Conservation (phyloP, 2,888 invertebrate species). For the Cataglyphis livida region DNA sequence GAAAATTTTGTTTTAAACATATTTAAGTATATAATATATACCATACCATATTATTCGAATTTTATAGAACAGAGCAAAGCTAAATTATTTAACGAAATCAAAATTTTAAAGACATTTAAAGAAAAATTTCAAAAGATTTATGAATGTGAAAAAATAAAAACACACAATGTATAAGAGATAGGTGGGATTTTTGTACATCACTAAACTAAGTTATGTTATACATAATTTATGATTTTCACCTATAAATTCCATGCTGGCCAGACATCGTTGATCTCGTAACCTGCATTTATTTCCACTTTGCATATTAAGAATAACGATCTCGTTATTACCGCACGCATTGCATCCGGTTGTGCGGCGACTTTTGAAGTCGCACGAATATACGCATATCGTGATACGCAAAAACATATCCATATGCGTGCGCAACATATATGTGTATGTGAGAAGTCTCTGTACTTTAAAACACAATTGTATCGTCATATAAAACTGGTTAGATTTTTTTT, state of each 20-base stretch:
- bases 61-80: not conserved
- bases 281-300: constrained; percentile 50
- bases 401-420: not conserved
- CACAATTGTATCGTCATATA: constrained; percentile 16
- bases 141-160: not conserved
- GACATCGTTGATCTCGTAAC: constrained; percentile 49
- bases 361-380: constrained; percentile 19
- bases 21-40: not conserved
- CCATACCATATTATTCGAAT: not conserved
- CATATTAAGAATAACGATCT: constrained; percentile 46
- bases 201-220: constrained; percentile 28
- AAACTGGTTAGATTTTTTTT: not conserved
- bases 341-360: constrained; percentile 19
- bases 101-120: not conserved
- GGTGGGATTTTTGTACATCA: constrained; percentile 4
- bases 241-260: constrained; percentile 15
- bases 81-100: not conserved
- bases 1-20: not conserved
- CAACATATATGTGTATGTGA: not conserved
- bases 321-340: constrained; percentile 23
- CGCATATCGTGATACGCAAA: constrained; percentile 2
- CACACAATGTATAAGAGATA: constrained; percentile 26
- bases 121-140: constrained; percentile 6
- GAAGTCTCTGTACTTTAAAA: not conserved
- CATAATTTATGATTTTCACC: constrained; percentile 32